Conservation (phyloP, 37 sponge, comb jelly and placozoan genomes). For the Aplysina aerophoba region DNA sequence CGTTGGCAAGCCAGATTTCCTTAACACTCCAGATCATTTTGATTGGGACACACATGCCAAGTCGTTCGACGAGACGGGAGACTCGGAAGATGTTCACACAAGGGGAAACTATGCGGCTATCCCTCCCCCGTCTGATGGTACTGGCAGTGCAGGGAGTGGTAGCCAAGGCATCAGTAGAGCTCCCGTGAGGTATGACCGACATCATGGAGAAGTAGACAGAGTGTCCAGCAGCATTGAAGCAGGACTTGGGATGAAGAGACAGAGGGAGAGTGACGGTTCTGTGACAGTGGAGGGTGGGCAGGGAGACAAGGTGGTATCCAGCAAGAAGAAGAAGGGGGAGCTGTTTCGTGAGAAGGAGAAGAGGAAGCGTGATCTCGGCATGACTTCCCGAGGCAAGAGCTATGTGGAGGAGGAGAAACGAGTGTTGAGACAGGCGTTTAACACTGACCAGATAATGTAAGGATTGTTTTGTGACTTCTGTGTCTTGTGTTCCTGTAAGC, state of each 20-base stretch:
- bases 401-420: conserved; percentile 91
- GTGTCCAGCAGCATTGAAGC: conserved; percentile 18
- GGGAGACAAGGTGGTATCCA: neutral
- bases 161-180: neutral
- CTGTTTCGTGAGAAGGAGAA: conserved; percentile 76
- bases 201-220: neutral
- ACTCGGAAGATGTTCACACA: conserved; percentile 41
- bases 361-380: conserved; percentile 76
- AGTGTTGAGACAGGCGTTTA: conserved; percentile 66
- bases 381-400: conserved; percentile 80
- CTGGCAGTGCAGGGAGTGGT: neutral
- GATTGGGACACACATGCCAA: conserved; percentile 76
- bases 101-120: conserved; percentile 48
- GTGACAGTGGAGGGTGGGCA: neutral
- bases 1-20: conserved; percentile 73
- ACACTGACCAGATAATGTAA: conserved; percentile 7
- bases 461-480: too few species aligned
- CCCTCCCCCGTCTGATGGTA: conserved; percentile 59
- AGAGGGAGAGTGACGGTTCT: conserved; percentile 5
- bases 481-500: too few species aligned
- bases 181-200: neutral
- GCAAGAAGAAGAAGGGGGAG: conserved; percentile 51
- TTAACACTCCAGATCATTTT: conserved; percentile 41
- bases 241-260: conserved; percentile 25
- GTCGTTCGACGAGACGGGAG: conserved; percentile 16